phyloP scores from a whole-genome alignment of 2,888 invertebrate species.

The Thelaira solivaga region DNA sequence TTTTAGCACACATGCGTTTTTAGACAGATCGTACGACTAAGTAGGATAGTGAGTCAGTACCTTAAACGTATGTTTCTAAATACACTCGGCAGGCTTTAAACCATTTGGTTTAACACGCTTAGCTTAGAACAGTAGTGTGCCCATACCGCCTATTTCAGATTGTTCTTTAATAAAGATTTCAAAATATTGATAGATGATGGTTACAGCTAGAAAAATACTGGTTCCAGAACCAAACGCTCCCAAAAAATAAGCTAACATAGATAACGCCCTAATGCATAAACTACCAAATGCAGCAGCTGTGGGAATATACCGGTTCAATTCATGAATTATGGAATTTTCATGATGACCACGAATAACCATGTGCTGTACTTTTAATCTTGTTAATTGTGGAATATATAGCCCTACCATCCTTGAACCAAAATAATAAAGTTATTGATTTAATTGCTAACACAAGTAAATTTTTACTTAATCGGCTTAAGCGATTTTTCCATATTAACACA shows the following conservation, averaged over 20 bases:
- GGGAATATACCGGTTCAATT: slow-evolving; percentile 99
- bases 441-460: too few species aligned
- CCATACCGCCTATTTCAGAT: slow-evolving; percentile 99
- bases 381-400: too few species aligned
- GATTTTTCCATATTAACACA: too few species aligned
- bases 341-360: slow-evolving; percentile 99
- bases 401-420: too few species aligned
- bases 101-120: slow-evolving; percentile 40
- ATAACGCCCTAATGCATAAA: slow-evolving; percentile 98
- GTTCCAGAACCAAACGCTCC: slow-evolving; percentile 99
- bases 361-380: slow-evolving; percentile 98
- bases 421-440: too few species aligned
- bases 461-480: too few species aligned
- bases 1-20: too few species aligned
- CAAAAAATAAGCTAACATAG: slow-evolving; percentile 98
- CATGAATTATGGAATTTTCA: slow-evolving; percentile 99
- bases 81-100: slow-evolving; percentile 48
- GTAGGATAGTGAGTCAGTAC: too few species aligned
- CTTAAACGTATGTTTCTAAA: slow-evolving; percentile 60
- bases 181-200: slow-evolving; percentile 99
- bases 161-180: slow-evolving; percentile 99
- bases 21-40: too few species aligned
- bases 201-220: slow-evolving; percentile 98
- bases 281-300: slow-evolving; percentile 99
- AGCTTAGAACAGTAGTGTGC: slow-evolving; percentile 95